Evolutionary conservation across 2,797 vertebrate species (phyloP).

Genomic region (Chrysocyon brachyurus): DNA sequence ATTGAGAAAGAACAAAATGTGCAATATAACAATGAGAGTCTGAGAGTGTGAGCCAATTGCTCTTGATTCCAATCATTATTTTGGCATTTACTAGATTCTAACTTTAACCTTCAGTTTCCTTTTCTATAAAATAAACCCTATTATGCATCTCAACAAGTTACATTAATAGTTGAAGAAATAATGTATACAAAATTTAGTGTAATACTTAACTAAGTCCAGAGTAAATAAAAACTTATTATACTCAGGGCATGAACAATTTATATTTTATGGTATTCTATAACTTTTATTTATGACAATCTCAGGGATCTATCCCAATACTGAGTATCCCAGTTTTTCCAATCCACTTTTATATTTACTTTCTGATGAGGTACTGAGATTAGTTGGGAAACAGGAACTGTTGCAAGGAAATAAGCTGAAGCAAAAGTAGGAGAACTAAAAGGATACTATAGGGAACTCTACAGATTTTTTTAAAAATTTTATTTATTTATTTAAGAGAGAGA

Average conservation of each 20-base stretch:
- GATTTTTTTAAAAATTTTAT: not conserved
- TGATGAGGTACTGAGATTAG: not conserved
- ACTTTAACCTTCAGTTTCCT: not conserved
- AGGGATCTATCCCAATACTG: not conserved
- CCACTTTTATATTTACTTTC: not conserved
- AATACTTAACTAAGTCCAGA: conserved; percentile 7
- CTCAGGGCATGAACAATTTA: not conserved
- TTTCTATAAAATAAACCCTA: conserved; percentile 44
- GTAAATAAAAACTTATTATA: not conserved
- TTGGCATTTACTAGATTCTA: not conserved
- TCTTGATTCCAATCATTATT: not conserved
- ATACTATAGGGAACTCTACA: not conserved
- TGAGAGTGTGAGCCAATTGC: not conserved
- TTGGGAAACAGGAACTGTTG: not conserved
- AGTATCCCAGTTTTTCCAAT: not conserved
- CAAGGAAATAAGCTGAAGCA: not conserved
- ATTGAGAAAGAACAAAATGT: not conserved
- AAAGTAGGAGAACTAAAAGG: not conserved
- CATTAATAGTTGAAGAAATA: conserved; percentile 13
- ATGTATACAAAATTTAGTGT: not conserved
- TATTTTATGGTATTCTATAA: not conserved
- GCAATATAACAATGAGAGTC: not conserved
- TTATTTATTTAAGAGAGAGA: not conserved
- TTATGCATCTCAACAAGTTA: not conserved
- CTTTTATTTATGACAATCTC: not conserved